phyloP scores from a whole-genome alignment of 2,797 vertebrate genomes.

The Cuculus canorus region DNA sequence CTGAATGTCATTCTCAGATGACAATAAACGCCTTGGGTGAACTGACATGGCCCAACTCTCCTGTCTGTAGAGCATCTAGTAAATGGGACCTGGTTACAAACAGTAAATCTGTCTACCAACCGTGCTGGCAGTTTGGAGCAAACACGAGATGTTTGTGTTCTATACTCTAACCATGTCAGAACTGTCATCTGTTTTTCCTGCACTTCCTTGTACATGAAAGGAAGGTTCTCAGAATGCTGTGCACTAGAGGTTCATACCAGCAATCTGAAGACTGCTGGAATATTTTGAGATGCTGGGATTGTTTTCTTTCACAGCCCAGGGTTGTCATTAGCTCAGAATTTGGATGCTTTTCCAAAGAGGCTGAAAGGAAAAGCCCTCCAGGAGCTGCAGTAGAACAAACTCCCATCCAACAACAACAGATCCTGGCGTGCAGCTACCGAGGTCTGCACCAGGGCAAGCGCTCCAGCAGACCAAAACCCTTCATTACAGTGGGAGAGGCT shows the following conservation, averaged over 20 bases:
- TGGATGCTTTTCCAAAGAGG: constrained; percentile 5
- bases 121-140: no score
- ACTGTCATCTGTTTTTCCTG: neutral
- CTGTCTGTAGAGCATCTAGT: neutral
- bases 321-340: constrained; percentile 21
- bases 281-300: neutral
- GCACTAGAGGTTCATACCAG: neutral
- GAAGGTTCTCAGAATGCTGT: neutral
- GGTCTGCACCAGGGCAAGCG: neutral
- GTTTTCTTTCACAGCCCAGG: neutral
- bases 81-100: neutral
- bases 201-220: neutral
- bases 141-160: no score
- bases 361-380: constrained; percentile 29
- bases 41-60: neutral
- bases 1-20: no score
- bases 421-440: neutral
- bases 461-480: neutral
- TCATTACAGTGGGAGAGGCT: neutral
- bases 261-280: neutral
- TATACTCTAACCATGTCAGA: no score
- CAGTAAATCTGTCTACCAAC: no score
- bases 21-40: no score
- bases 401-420: constrained; percentile 11
- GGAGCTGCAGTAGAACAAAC: neutral